phyloP scores from a whole-genome alignment of 2,113 vertebrate genomes.

The Phyllostomus hastatus region DNA sequence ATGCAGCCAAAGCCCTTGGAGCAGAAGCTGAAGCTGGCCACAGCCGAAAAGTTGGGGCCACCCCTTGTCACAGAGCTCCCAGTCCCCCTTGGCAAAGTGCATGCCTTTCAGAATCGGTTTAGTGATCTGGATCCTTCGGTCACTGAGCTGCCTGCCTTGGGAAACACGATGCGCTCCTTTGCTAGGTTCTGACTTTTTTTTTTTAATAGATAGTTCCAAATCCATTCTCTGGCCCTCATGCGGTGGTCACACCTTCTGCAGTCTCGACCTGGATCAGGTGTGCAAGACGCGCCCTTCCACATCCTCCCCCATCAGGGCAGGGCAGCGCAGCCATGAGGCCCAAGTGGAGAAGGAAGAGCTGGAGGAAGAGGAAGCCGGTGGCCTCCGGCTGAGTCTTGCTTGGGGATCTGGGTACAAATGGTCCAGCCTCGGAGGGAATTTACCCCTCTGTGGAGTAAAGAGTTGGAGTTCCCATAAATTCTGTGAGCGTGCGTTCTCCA shows the following conservation, averaged over 20 bases:
- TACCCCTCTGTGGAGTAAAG: neutral
- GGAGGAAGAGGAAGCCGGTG: neutral
- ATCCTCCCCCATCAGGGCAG: fast-evolving
- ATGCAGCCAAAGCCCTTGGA: fast-evolving
- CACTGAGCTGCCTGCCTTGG: neutral
- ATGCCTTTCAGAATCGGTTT: neutral
- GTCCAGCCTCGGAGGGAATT: neutral
- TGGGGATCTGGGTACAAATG: neutral
- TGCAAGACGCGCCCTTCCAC: fast-evolving
- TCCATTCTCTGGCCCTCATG: neutral
- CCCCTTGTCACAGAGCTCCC: neutral
- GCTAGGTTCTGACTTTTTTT: neutral
- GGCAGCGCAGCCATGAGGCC: neutral
- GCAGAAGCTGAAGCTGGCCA: neutral
- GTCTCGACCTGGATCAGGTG: neutral
- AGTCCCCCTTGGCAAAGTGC: neutral
- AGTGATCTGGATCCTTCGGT: neutral
- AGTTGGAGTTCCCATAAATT: neutral
- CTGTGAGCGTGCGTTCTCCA: neutral
- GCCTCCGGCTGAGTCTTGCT: neutral
- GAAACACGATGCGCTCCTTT: fast-evolving
- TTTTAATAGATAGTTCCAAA: neutral
- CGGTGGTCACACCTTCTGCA: neutral
- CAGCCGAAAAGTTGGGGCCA: neutral
- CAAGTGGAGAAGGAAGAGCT: neutral